Evolutionary conservation across 2,888 invertebrate genomes (phyloP).

Genomic region (Neuroscelio doddi): DNA sequence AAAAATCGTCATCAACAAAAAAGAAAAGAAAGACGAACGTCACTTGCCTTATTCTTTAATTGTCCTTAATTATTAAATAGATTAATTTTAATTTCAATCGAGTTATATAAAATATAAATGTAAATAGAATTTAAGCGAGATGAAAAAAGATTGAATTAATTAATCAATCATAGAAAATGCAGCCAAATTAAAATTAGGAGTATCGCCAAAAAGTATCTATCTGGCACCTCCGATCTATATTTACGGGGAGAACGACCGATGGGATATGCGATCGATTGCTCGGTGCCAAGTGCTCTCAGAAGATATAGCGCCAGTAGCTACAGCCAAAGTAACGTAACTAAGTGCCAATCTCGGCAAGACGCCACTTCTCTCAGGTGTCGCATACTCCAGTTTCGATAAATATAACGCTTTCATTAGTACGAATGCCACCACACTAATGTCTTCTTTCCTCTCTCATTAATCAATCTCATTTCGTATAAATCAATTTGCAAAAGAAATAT

Average conservation of each 20-base stretch:
- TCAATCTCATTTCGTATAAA: no score
- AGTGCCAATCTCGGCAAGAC: constrained; percentile 11
- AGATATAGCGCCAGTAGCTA: constrained; percentile 1
- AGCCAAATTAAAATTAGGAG: constrained; percentile 52
- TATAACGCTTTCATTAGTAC: constrained; percentile 2
- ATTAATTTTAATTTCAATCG: no score
- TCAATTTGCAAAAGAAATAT: no score
- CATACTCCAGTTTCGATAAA: constrained; percentile 16
- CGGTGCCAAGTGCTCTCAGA: constrained; percentile 43
- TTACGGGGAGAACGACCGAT: constrained; percentile 68
- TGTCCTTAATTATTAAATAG: no score
- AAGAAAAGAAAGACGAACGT: no score
- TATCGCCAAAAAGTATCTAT: constrained; percentile 59
- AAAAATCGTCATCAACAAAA: no score
- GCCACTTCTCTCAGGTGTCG: constrained; percentile 14
- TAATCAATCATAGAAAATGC: constrained; percentile 13
- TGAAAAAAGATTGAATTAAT: constrained; percentile 16
- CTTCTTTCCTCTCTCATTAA: no score
- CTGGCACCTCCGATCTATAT: constrained; percentile 63
- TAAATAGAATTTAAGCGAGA: constrained; percentile 19
- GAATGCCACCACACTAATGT: no score
- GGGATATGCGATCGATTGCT: constrained; percentile 65
- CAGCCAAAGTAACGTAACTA: not conserved
- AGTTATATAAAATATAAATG: no score
- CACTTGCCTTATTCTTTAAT: no score